Evolutionary conservation across 2,797 vertebrate genomes (phyloP), one percentile per base, ranked within the genome.

Genomic region (Sebastes diaconus): DNA sequence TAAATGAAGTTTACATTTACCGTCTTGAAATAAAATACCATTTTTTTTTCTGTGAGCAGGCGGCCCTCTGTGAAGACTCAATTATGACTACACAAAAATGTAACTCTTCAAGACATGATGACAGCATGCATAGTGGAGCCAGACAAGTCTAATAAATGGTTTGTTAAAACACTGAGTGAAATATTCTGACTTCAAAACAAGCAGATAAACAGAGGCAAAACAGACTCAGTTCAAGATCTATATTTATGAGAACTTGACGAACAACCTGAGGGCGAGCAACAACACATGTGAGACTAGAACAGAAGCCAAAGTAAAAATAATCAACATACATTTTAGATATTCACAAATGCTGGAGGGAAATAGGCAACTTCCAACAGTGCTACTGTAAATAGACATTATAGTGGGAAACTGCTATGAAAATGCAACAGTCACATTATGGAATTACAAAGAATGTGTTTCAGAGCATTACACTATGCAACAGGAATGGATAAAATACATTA

Each of bases 201-300:
- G 6, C 20, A n/a, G 1, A 67, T 3, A 61, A 54, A 42, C 7
- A 46, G 8, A 80, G 2, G 12, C 20, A 77, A 65, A 61, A n/a
- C 64, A 5, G 22, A 59, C 2, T 70, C 22, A 20, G 52, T 66
- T 81, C 20, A 81, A 65, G 24, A 70, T 59, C 29, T 91, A 5
- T 86, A 83, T 91, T 92, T 84, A 61, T 75, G 59, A 77, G 34
- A 67, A 73, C 36, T 25, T 59, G 36, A 72, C 69, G 10, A 71
- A 78, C 52, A 84, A 74, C 57, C 58, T 72, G 71, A 88, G 58
- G 39, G 22, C 4, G 2, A 59, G 12, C 25, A 82, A 73, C 57
- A 77, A 64, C 2, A 68, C 24, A 58, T 34, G 34, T 6, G 22
- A 58, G 14, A 68, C 25, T 30, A 50, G 25, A 7, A 68, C 42